Base-by-base conservation (phyloP, 2,113 vertebrate species). In the Sisor rabdophorus region DNA sequence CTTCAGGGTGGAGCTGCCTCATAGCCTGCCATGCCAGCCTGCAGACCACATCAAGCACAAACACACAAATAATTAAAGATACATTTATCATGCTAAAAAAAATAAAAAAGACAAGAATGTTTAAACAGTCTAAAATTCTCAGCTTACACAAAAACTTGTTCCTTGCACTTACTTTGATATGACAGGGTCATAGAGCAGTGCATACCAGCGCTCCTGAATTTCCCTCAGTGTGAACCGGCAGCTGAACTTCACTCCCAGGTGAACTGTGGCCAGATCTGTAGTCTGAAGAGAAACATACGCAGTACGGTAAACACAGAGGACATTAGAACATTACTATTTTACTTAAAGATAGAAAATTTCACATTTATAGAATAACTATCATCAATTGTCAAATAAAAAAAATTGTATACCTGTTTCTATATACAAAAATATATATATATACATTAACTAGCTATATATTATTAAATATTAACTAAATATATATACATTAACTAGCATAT, bases 1-100 rank as follows among this genome's bases (percentile, higher is more conserved):
- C 95, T 82, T 98, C 96, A 0, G 96, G 96, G 81, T 98, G 96
- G 67, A 98, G 93, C 88, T 97, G 95, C 11, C 96, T 89, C 95
- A 98, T 98, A 58, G 96, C 95, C 88, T 98, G 96, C 89, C 96
- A 98, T 5, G 96, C 94, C 72, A 98, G 76, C 73, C 96, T 98
- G 61, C 13, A 65, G 50, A 22, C 40, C 40, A 44, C 32, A 36
- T 32, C 16, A 65, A 2, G 3, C 50, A 12, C 19, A 28, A 16
- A 67, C 12, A 61, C 16, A 54, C 36, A 30, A 24, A 77, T 24
- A 73, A 50, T 11, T 40, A 73, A 17, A 52, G 13, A 26, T 15
- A 26, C 13, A 52, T 17, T 11, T 1, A 69, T 16, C 22, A 30
- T 63, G 19, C 4, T 17, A 24, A 13, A 71, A 36, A 30, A 22